Conservation (phyloP, 64 coral and sea anemone genomes). For the Hydrozoanthus tunicans region DNA sequence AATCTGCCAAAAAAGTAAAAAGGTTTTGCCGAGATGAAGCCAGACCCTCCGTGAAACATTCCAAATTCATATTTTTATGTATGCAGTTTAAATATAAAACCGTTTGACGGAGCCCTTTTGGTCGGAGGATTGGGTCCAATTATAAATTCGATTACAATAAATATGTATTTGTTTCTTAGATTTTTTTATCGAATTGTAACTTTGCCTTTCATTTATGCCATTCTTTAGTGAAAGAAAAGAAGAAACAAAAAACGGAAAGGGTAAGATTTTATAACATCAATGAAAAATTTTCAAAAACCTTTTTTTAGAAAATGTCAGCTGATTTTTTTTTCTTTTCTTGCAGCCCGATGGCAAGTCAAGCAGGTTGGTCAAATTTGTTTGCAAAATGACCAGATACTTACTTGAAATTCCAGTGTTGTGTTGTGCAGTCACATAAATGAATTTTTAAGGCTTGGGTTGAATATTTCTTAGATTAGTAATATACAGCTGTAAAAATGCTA, state of each 20-base stretch:
- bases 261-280: constrained; percentile 10
- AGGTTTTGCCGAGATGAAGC: background rate
- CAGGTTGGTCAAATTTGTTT: background rate
- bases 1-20: constrained; percentile 4
- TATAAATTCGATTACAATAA: background rate
- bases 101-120: background rate
- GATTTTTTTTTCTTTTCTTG: background rate
- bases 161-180: background rate
- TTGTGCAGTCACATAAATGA: too few species aligned
- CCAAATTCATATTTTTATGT: background rate
- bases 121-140: constrained; percentile 42
- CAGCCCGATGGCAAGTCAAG: background rate
- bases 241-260: constrained; percentile 32
- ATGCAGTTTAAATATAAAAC: background rate
- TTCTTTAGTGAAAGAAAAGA: constrained; percentile 39
- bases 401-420: too few species aligned
- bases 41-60: background rate
- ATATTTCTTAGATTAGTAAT: too few species aligned
- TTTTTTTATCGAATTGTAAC: background rate
- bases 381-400: too few species aligned
- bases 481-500: too few species aligned
- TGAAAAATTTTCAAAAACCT: background rate
- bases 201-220: background rate
- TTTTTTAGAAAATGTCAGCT: background rate
- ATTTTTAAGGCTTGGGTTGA: too few species aligned